Base-by-base conservation (phyloP, 2,113 vertebrate genomes). In the Aix galericulata region DNA sequence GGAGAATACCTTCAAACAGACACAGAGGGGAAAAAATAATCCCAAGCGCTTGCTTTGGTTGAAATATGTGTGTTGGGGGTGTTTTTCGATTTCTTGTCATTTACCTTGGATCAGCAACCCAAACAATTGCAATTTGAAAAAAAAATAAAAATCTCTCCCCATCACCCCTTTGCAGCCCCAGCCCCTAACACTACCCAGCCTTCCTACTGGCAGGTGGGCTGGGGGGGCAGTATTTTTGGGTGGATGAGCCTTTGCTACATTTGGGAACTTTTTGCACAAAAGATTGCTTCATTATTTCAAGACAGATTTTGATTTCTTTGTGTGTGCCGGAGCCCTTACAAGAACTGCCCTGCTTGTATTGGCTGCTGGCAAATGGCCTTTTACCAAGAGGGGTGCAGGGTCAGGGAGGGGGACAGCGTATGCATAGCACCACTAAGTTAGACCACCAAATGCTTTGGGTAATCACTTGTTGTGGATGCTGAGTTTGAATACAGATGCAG, bases 1-100 rank as follows among this genome's bases (percentile, higher is more conserved):
- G 95, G 96, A 98, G 97, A 97, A 97, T 95, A 97, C 97, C 96
- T 98, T 98, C 97, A 98, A 97, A 97, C 96, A 96, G 97, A 95
- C 97, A 94, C 95, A 97, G 95, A 97, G 94, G 94, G 95, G 95
- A 91, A 94, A 95, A 95, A 96, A 97, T 96, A 96, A 97, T 93
- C 96, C 96, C 96, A 93, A 96, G 92, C 17, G 17, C 78, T 94
- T 79, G 95, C 97, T 97, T 96, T 95, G 82, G 97, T 95, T 97
- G 96, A 98, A 97, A 97, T 97, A 97, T 97, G 84, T 95, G 93
- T 97, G 94, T 97, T 96, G 93, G 93, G 95, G 86, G 88, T 89
- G 95, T 75, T 95, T 95, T 95, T 96, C 21, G 22, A 86, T 96
- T 97, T 93, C 97, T 97, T 97, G 96, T 95, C 96, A 94, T 97